phyloP scores from a whole-genome alignment of 2,797 vertebrate species.

The Crenichthys baileyi region DNA sequence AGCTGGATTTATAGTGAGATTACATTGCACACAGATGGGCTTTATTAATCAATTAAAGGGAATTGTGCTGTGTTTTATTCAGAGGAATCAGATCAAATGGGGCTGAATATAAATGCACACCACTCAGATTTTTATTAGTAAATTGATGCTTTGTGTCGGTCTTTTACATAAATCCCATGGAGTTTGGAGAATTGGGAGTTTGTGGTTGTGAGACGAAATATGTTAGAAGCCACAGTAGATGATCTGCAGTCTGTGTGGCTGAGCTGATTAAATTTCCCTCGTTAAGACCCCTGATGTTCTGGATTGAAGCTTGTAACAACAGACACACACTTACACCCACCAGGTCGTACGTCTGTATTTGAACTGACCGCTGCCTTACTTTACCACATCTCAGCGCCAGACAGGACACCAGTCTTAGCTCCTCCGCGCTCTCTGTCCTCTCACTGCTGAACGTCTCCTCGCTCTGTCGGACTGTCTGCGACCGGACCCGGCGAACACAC shows the following conservation, averaged over 20 bases:
- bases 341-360: constrained; percentile 65
- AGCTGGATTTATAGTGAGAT: neutral
- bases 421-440: constrained; percentile 48
- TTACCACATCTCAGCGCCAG: constrained; percentile 62
- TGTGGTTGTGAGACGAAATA: constrained; percentile 8
- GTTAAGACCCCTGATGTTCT: constrained; percentile 60
- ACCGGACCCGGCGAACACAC: constrained; percentile 40
- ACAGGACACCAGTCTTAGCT: constrained; percentile 51
- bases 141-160: neutral
- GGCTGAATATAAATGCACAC: neutral
- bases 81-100: neutral
- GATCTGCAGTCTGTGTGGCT: constrained; percentile 57
- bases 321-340: constrained; percentile 27
- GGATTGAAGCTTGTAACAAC: constrained; percentile 58
- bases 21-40: neutral
- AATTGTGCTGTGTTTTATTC: no score
- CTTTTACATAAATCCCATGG: neutral
- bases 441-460: constrained; percentile 27
- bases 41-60: neutral
- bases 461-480: constrained; percentile 47
- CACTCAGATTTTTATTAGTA: neutral
- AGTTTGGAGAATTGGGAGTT: neutral
- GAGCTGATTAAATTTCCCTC: constrained; percentile 67
- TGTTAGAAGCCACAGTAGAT: constrained; percentile 15
- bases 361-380: constrained; percentile 80